Evolutionary conservation across 1,140 invertebrate genomes (phyloP), one percentile per base, ranked within the genome.

Genomic region (Caenorhabditis remanei): DNA sequence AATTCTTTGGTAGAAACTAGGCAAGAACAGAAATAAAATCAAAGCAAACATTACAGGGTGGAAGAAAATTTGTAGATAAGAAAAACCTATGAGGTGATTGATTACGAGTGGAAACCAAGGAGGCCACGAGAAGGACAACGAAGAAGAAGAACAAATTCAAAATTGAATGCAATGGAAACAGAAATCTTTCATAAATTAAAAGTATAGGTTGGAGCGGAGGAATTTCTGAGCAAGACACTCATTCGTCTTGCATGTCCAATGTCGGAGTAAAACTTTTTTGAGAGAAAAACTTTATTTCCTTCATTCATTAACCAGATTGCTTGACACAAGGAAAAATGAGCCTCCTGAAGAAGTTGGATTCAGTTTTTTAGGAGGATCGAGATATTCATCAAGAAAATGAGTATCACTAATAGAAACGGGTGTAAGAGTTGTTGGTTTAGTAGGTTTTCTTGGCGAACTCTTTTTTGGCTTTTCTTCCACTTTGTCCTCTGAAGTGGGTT

Each of bases 291-390:
- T 32, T 63, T 63, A 63, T 63, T 63, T 32, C n/a, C 14, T 46
- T 79, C 46, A 79, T 79, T 79, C 71, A 79, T 50, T 50, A 79
- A 79, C 46, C 71, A 79, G 71, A 79, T 50, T 79, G 71, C 71
- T 79, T 50, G 71, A 79, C 21, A 79, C 71, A 4, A 79, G 40
- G 21, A 79, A 79, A 50, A 79, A 79, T 50, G 71, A 79, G 11
- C 71, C 46, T 5, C 71, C 7, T 19, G 65, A 71, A 11, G 43
- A 13, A 53, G 71, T 32, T 2, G 71, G 21, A 24, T 50, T 79
- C 71, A 50, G 46, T 24, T 79, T 79, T 79, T 79, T 79, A 11
- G 71, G 71, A 11, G 71, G 46, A 14, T 48, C 71, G 11, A 79
- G 46, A 24, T 50, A 79, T 24, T 79, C 71, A 79, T 79, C 71